Conservation (phyloP, 2,113 vertebrate genomes). For the Myotis davidii region DNA sequence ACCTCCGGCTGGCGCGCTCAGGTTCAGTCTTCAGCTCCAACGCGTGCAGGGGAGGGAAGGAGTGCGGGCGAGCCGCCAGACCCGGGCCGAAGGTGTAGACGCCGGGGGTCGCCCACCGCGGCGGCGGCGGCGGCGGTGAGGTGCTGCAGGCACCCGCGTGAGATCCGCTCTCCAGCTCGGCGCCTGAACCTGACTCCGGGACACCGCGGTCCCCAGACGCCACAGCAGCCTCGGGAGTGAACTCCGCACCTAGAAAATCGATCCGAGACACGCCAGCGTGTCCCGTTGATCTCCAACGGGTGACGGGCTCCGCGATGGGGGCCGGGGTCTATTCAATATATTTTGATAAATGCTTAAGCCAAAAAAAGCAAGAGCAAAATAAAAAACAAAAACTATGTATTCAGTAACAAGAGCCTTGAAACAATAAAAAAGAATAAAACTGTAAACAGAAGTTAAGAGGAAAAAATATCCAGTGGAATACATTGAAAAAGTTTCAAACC, state of each 20-base stretch:
- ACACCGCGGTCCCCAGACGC: not conserved
- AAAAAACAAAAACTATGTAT: not conserved
- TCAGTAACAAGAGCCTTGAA: not conserved
- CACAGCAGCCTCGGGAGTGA: not conserved
- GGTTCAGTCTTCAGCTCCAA: not conserved
- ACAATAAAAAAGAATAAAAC: not conserved
- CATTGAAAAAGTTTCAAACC: not conserved
- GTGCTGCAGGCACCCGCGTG: not conserved
- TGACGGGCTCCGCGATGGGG: rapidly evolving
- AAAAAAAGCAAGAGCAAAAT: not conserved
- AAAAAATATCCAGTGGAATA: not conserved
- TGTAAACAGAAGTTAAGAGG: not conserved
- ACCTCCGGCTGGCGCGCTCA: not conserved
- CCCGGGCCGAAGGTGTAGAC: not conserved
- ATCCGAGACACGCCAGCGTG: not conserved
- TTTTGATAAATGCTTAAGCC: not conserved
- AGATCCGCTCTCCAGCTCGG: not conserved
- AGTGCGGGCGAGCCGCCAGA: rapidly evolving
- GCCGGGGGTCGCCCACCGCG: not conserved
- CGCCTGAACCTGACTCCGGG: not conserved
- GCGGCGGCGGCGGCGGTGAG: not conserved
- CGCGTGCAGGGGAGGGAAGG: not conserved
- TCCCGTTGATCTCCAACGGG: not conserved
- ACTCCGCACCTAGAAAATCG: slow-evolving; percentile 30
- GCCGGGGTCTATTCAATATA: too few species aligned